Evolutionary conservation across 2,113 vertebrate species (phyloP).

Genomic region (Tenebrosternarchus preto): DNA sequence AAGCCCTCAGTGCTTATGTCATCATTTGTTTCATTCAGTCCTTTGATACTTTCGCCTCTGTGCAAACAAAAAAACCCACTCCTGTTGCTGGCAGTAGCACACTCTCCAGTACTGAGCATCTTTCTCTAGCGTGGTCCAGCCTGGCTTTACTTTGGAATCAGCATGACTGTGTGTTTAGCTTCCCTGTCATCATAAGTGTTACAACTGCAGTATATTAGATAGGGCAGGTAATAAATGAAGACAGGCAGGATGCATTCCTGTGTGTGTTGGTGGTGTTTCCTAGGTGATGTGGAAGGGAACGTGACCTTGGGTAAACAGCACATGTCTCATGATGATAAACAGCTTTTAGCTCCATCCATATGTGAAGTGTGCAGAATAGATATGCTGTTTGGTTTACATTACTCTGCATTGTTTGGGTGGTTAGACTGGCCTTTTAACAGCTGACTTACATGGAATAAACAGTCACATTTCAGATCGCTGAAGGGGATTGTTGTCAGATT

Average conservation of each 20-base stretch:
- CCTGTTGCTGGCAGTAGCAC: neutral
- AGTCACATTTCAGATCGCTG: no score
- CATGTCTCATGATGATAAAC: neutral
- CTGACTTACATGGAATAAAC: no score
- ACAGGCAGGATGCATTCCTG: neutral
- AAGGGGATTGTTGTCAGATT: no score
- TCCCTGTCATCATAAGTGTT: constrained; percentile 2
- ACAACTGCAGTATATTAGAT: neutral
- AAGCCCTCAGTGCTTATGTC: constrained; percentile 18
- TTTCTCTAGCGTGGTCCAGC: neutral
- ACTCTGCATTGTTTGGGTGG: neutral
- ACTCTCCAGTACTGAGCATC: neutral
- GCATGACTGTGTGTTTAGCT: neutral
- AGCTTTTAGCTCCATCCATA: neutral
- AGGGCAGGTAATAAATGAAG: neutral
- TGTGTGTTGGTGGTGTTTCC: neutral
- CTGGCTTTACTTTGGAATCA: neutral
- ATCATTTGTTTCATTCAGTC: neutral
- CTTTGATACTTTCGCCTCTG: neutral
- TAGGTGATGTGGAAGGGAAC: neutral
- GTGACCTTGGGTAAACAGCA: neutral
- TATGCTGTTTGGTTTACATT: neutral
- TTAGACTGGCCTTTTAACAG: neutral
- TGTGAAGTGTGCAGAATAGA: neutral
- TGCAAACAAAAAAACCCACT: neutral